phyloP scores from a whole-genome alignment of 2,113 vertebrate genomes.

The Nanger granti region DNA sequence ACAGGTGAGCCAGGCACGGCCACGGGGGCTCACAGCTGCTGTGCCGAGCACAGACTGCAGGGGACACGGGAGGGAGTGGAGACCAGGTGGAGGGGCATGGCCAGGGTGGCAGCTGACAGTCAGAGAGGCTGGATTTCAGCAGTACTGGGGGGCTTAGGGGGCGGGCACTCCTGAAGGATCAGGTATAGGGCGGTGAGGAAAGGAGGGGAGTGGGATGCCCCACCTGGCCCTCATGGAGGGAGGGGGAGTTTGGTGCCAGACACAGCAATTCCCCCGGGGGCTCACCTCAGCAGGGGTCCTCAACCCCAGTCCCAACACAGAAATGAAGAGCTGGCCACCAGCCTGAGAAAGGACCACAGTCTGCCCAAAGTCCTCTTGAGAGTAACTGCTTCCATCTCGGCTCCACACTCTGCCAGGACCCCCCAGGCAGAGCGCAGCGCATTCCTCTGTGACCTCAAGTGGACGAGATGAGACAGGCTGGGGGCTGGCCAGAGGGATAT shows the following conservation, averaged over 20 bases:
- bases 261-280: not conserved
- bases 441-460: not conserved
- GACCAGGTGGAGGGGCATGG: not conserved
- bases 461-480: fast-evolving
- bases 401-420: not conserved
- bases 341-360: not conserved
- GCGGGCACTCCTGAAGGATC: not conserved
- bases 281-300: not conserved
- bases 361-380: not conserved
- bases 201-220: fast-evolving
- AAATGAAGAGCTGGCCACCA: not conserved
- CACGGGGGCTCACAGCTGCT: not conserved
- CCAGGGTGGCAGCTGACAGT: fast-evolving
- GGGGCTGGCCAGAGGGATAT: not conserved
- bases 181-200: not conserved
- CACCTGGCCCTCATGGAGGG: not conserved
- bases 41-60: not conserved
- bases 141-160: not conserved
- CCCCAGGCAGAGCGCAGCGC: fast-evolving
- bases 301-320: fast-evolving
- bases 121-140: too few species aligned
- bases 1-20: not conserved
- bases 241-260: too few species aligned
- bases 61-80: not conserved
- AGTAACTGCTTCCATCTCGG: fast-evolving